Conservation (phyloP, 2,113 vertebrate genomes). For the Neodontobutis hainanensis region DNA sequence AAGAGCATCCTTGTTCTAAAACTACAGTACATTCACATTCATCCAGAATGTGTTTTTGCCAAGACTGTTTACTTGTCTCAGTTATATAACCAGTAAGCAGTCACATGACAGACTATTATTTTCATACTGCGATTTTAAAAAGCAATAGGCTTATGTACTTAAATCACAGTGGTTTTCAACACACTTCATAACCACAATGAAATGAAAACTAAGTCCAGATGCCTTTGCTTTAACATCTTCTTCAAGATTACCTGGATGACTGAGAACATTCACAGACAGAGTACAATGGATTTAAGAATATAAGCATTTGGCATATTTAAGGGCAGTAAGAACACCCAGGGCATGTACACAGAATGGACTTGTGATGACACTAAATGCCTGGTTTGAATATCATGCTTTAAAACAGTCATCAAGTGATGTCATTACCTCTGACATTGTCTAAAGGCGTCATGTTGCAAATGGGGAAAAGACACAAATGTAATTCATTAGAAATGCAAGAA, state of each 20-base stretch:
- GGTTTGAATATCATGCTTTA: constrained; percentile 76
- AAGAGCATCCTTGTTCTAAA: too few relatives aligned
- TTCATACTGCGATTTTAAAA: constrained; percentile 36
- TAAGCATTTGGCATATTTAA: constrained; percentile 26
- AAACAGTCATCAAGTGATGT: constrained; percentile 62
- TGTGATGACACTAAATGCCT: constrained; percentile 39
- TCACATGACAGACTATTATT: constrained; percentile 17
- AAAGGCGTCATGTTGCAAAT: constrained; percentile 79
- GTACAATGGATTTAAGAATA: constrained; percentile 2
- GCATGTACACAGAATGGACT: constrained; percentile 21
- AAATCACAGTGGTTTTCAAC: constrained; percentile 8
- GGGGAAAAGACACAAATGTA: constrained; percentile 48
- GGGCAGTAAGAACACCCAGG: constrained; percentile 26
- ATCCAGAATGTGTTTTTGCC: neutral
- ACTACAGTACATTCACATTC: too few relatives aligned
- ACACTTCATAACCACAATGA: constrained; percentile 10
- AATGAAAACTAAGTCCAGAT: too few relatives aligned
- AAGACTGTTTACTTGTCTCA: neutral
- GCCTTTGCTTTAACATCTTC: too few relatives aligned
- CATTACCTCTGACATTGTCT: constrained; percentile 91
- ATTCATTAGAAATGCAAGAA: neutral
- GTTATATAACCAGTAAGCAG: neutral
- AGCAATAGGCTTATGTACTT: constrained; percentile 20
- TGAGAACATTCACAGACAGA: too few relatives aligned
- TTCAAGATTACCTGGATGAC: too few relatives aligned